Base-by-base conservation (phyloP, 2,888 invertebrate genomes). In the Drosophila seclusa region DNA sequence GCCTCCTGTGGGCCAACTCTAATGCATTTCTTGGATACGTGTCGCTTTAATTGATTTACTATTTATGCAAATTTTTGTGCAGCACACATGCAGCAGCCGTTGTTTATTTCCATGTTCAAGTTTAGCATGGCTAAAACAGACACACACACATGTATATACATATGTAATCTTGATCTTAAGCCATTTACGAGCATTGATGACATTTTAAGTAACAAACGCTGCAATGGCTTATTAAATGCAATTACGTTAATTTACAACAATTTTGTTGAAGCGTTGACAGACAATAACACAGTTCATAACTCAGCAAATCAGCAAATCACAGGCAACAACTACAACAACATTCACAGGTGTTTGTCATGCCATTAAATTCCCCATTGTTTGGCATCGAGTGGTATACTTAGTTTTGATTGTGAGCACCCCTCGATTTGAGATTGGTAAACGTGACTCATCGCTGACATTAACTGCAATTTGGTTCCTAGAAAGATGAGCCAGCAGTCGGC, bases 11-110 rank as follows among this genome's bases (percentile, higher is more conserved):
- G 54, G 48, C 55, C 62, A 66, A 31, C 40, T 84, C 88, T 88
- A 85, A 85, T 89, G 85, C 88, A 83, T 80, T 85, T 85, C 90
- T 90, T 76, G 81, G 90, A 86, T 89, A 88, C 69, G 48, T 83
- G 80, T 87, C 72, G 72, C 73, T 70, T 90, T 86, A 88, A 90
- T 86, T 86, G 90, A 90, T 88, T 81, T 88, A 89, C 76, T 63
- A 78, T 86, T 90, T 88, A 90, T 90, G 90, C 78, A 76, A 90
- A 86, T 89, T 75, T 68, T 50, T n/a, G 42, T 55, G 84, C 57
- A 40, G 10, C 57, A 40, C 40, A 55, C 58, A 54, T 8, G 42
- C 53, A 31, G 52, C 38, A 49, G 77, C 68, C 68, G 78, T 61
- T 73, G 73, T 58, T 57, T 38, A 59, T 68, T 50, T 32, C 48